These are phyloP conservation scores for Hermetia illucens DNA, from an alignment of 1,140 invertebrate genomes.

Conservation along the genomic window DNA sequence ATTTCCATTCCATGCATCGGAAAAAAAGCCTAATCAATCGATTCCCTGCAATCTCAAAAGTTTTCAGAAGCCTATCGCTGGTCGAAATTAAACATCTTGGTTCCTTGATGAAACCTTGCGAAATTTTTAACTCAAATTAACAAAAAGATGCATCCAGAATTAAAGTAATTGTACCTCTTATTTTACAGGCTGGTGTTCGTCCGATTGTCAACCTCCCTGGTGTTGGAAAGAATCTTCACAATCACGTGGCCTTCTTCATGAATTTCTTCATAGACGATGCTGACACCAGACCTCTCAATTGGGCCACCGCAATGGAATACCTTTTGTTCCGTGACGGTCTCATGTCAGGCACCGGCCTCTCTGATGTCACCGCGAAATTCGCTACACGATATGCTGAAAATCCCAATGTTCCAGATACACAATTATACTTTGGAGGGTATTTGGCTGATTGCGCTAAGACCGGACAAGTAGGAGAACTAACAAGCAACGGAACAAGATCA, in stretches of 20 bases:
- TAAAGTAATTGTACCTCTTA: conserved; percentile 8
- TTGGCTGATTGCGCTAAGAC: conserved; percentile 67
- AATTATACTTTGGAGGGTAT: conserved; percentile 74
- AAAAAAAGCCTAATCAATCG: too few species aligned
- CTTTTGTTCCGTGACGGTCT: conserved; percentile 67
- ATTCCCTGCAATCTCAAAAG: too few species aligned
- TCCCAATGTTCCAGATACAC: conserved; percentile 69
- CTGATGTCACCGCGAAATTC: conserved; percentile 68
- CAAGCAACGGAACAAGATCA: conserved; percentile 43
- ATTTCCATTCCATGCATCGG: too few species aligned
- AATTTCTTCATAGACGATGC: conserved; percentile 71
- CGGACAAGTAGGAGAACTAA: conserved; percentile 64
- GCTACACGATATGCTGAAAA: conserved; percentile 66
- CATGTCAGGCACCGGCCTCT: conserved; percentile 72
- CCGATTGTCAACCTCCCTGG: conserved; percentile 60
- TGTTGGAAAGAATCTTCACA: conserved; percentile 78
- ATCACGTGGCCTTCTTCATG: conserved; percentile 66
- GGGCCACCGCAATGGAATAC: conserved; percentile 79
- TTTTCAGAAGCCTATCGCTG: too few species aligned
- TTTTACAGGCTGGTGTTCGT: conserved; percentile 38
- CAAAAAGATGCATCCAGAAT: too few species aligned
- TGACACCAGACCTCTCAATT: conserved; percentile 64
- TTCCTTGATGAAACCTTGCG: too few species aligned
- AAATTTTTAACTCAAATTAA: too few species aligned
- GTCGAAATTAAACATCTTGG: too few species aligned